Percentiles rank a stretch among this genome's conserved stretches.
These are phyloP conservation scores for Oreochromis aureus DNA, from an alignment of 2,113 vertebrate species.

Conservation along the genomic window DNA sequence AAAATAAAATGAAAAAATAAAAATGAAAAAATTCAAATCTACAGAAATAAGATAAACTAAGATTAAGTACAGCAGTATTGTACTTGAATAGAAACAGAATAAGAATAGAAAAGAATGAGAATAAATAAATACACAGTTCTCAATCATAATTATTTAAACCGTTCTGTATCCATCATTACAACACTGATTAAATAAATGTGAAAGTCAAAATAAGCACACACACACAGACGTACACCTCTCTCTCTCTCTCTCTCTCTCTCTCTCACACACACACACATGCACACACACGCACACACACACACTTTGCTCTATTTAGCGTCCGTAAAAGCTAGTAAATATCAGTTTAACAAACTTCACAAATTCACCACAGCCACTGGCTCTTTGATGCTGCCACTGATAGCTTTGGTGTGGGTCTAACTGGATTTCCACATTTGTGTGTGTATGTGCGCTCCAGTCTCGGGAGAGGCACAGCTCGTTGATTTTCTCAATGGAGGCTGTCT, in stretches of 20 bases:
- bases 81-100: background rate
- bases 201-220: background rate
- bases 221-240: background rate
- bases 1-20: background rate
- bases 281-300: background rate
- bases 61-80: fast-evolving
- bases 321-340: background rate
- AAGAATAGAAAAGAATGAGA: background rate
- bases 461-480: constrained; percentile 68
- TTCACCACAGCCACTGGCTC: constrained; percentile 25
- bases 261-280: background rate
- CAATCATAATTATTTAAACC: background rate
- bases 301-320: constrained; percentile 6
- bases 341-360: constrained; percentile 19
- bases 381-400: constrained; percentile 37
- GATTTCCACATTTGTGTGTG: background rate
- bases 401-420: background rate
- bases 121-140: background rate
- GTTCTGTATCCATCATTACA: background rate
- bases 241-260: too few relatives aligned
- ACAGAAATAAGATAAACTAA: background rate
- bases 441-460: background rate
- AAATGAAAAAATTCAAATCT: background rate
- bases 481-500: constrained; percentile 71
- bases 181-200: background rate